Evolutionary conservation across 1,140 invertebrate genomes (phyloP), one percentile per base, ranked within the genome.

Genomic region (Venustaconcha ellipsiformis): DNA sequence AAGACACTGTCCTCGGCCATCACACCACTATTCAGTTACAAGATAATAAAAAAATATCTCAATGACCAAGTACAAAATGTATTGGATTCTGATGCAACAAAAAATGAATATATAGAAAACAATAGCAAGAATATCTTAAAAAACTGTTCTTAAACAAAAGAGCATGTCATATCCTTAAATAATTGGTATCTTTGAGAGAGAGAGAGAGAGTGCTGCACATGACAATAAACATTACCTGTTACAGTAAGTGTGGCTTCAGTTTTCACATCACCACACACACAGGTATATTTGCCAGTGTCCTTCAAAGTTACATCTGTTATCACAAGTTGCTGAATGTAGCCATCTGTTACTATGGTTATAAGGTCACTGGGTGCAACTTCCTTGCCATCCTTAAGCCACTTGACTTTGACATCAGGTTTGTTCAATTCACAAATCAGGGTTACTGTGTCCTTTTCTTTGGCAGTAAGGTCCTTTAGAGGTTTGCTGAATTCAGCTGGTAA

Each of bases 301-400:
- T 75, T 72, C 18, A 81, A 57, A n/a, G 77, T 79, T 20, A 79
- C 74, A 55, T 87, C 79, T 17, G 78, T 72, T 20, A 87, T 69
- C 23, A 81, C 74, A n/a, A 87, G 78, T 48, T 78, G 73, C 56
- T 84, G 84, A 57, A 67, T 69, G 30, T 78, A 80, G 11, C 81
- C 77, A 66, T 87, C 82, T 26, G 73, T 74, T 14, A 76, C 74
- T 83, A 94, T 93, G 12, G 74, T 70, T 58, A 82, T 77, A 5
- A 76, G 75, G 58, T 87, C 81, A 57, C 62, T 65, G 18, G 78
- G 66, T 56, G 74, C 74, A 20, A 87, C 72, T 55, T 85, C 83
- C 62, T 83, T 73, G 12, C 92, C 93, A 90, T 84, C 78, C 72
- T 86, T 88, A 23, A 85, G 69, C 89, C 89, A 90, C 65, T 85